These are phyloP conservation scores for Idaea biselata DNA, from an alignment of 2,888 invertebrate genomes.

Conservation along the genomic window DNA sequence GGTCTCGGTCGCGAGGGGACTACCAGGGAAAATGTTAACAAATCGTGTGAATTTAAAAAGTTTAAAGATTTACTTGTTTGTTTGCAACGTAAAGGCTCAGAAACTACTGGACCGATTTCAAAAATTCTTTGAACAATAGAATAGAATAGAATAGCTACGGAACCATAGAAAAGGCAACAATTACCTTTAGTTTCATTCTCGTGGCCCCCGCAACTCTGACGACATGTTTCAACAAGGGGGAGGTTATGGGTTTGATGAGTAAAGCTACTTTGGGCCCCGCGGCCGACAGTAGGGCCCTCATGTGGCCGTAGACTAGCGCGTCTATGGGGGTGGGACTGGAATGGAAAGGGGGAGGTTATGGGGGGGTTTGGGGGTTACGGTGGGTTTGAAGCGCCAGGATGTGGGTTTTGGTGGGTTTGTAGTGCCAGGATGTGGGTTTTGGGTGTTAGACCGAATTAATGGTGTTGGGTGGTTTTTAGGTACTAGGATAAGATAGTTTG, in stretches of 20 bases:
- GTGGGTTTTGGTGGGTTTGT: not conserved
- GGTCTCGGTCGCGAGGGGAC: too few relatives aligned
- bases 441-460: too few relatives aligned
- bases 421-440: not conserved
- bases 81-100: too few relatives aligned
- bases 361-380: not conserved
- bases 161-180: slow-evolving; percentile 19
- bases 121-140: too few relatives aligned
- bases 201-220: slow-evolving; percentile 51
- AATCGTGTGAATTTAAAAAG: too few relatives aligned
- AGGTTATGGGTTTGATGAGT: slow-evolving; percentile 65
- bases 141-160: too few relatives aligned
- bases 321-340: slow-evolving; percentile 87
- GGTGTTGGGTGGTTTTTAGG: too few relatives aligned
- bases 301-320: slow-evolving; percentile 87
- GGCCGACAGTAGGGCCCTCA: slow-evolving; percentile 68
- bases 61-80: too few relatives aligned
- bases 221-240: slow-evolving; percentile 57
- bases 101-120: too few relatives aligned
- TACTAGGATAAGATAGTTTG: too few relatives aligned
- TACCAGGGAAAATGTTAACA: too few relatives aligned
- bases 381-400: not conserved
- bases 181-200: slow-evolving; percentile 58
- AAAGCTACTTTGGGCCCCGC: slow-evolving; percentile 55
- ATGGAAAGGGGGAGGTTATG: slow-evolving; percentile 12